Evolutionary conservation across 2,113 vertebrate species (phyloP).

Genomic region (Prochilodus magdalenae): DNA sequence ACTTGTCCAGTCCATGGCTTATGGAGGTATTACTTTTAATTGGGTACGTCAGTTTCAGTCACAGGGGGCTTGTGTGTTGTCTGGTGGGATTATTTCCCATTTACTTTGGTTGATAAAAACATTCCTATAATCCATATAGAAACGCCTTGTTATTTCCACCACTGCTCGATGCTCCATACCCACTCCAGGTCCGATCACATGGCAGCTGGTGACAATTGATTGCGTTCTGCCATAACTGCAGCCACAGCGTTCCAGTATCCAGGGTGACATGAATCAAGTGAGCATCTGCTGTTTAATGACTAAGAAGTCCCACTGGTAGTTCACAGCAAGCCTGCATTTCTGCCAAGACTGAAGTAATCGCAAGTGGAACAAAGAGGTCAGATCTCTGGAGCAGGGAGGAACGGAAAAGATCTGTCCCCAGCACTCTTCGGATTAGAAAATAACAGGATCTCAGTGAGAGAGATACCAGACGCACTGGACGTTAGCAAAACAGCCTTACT

Average conservation of each 20-base stretch:
- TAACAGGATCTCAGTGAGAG: slow-evolving; percentile 7
- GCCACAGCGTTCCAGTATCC: background rate
- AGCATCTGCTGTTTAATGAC: background rate
- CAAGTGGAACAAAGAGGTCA: background rate
- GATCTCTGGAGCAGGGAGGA: background rate
- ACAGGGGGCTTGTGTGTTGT: no score
- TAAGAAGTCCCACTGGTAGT: background rate
- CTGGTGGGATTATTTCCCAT: no score
- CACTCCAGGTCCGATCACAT: background rate
- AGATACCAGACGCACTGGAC: slow-evolving; percentile 14
- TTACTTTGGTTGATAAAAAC: no score
- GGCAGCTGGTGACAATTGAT: background rate
- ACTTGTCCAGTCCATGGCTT: no score
- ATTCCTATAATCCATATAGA: no score
- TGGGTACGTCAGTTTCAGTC: no score
- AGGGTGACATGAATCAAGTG: background rate
- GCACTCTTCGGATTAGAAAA: background rate
- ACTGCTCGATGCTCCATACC: no score
- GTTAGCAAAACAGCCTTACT: slow-evolving; percentile 1
- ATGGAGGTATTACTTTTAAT: no score
- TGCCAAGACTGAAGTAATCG: background rate
- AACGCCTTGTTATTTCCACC: background rate
- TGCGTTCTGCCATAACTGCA: background rate
- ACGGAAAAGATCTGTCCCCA: background rate
- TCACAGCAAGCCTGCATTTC: background rate